Base-by-base conservation (phyloP, 2,797 vertebrate species). In the Psittacula derbiana region DNA sequence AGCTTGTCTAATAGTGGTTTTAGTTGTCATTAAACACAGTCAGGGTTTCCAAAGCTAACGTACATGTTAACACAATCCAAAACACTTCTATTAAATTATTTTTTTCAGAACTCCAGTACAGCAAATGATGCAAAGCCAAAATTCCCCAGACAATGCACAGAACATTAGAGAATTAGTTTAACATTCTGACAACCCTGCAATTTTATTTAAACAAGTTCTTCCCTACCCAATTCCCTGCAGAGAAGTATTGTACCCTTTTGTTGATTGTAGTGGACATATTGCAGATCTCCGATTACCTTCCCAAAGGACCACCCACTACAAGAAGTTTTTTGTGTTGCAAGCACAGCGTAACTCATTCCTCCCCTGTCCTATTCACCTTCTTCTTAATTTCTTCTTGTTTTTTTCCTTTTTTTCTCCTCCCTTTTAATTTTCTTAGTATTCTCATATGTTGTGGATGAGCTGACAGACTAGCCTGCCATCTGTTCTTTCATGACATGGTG, bases 251-350 rank as follows among this genome's bases (percentile, higher is more conserved):
- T 97, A 90, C 94, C 97, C 98, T 98, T 98, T 97, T 98, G 98
- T 98, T 98, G 98, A 98, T 98, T 97, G 98, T 97, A 98, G 97
- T 98, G 98, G 98, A 99, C 98, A 97, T 98, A 98, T 97, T 98
- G 98, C 98, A 98, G 98, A 98, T 97, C 97, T 98, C 97, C n/a
- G 57, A 94, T 98, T 98, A 97, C 96, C 96, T 97, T 98, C 98
- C 98, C 94, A 97, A 91, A 83, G 97, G 98, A 98, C 98, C 98
- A 98, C 99, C 99, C 99, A 99, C 98, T 98, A 99, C 98, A 99
- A 98, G 98, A 98, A 97, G 97, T 98, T 98, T 95, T 98, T 99
- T 99, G 98, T 99, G 98, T 97, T 91, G 95, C 98, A 98, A 98
- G 98, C 98, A 97, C 96, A 97, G 97, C 96, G 97, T 74, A 98